Evolutionary conservation across 2,888 invertebrate species (phyloP), one percentile per base, ranked within the genome.

Genomic region (Seira musarum): DNA sequence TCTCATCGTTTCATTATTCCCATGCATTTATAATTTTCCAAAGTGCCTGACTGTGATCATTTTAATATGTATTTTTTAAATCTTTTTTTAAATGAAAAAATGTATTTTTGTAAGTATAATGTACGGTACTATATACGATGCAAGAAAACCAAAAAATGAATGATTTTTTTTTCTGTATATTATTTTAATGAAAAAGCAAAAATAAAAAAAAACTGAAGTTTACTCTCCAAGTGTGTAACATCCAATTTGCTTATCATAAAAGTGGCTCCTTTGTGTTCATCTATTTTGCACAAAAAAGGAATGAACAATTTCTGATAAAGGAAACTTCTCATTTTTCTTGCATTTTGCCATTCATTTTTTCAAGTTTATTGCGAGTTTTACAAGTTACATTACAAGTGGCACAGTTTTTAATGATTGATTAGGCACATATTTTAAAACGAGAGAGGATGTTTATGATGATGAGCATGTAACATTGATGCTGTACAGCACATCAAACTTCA

Each of bases 331-430:
- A 22, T n/a, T 21, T n/a, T n/a, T n/a, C n/a, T n/a, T n/a, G n/a
- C n/a, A n/a, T n/a, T n/a, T n/a, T n/a, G n/a, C n/a, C n/a, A n/a
- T n/a, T n/a, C n/a, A n/a, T n/a, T n/a, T n/a, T 68, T 40, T 68
- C 68, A 68, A 68, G 68, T 68, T 49, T 68, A 68, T 46, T 22
- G 24, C 40, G 35, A 53, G n/a, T n/a, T n/a, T n/a, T n/a, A n/a
- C n/a, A n/a, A n/a, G n/a, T n/a, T n/a, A n/a, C n/a, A n/a, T n/a
- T n/a, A n/a, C n/a, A n/a, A n/a, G 40, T 40, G 40, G 40, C 40
- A 40, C 6, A 40, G 40, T 40, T 40, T 40, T 40, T 40, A 6
- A 40, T 40, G 40, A 40, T 40, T 40, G 40, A 40, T 40, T 40
- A 40, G 40, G 40, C 40, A 40, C 13, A n/a, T n/a, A n/a, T 40